Conservation (phyloP, 2,113 vertebrate genomes). For the Pycnonotus jocosus region DNA sequence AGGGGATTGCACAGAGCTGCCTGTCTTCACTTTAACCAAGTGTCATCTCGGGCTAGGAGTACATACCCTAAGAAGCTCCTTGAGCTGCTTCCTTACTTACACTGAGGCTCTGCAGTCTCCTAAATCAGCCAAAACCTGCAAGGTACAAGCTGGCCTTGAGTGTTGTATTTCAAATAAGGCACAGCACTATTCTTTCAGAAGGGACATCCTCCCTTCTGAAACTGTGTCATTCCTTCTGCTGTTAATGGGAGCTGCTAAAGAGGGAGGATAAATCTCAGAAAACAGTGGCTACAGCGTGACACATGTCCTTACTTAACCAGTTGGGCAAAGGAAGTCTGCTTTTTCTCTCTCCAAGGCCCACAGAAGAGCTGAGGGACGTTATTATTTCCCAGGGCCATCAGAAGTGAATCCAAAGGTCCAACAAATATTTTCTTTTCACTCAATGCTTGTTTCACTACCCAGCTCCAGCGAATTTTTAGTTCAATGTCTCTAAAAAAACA, state of each 20-base stretch:
- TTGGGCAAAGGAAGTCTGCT: not conserved
- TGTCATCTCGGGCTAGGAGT: not conserved
- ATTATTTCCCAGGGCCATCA: not conserved
- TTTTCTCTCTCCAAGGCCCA: not conserved
- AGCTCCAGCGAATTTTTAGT: not conserved
- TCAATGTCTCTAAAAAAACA: not conserved
- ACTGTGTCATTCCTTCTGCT: not conserved
- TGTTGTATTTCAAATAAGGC: not conserved
- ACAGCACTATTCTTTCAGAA: not conserved
- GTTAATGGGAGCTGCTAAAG: slow-evolving; percentile 30
- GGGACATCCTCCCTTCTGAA: not conserved
- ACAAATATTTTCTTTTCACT: not conserved
- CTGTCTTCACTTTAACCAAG: not conserved
- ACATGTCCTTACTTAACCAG: not conserved
- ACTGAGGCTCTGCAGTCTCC: not conserved
- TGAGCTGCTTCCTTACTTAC: not conserved
- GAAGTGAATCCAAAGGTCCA: not conserved
- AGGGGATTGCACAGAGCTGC: not conserved
- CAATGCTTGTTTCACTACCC: not conserved
- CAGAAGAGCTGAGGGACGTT: not conserved
- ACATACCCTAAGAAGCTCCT: not conserved
- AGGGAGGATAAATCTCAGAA: slow-evolving; percentile 19
- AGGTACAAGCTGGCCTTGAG: not conserved
- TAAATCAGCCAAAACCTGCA: not conserved
- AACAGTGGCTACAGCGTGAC: not conserved